These are phyloP conservation scores for Takifugu rubripes DNA, from an alignment of 2,797 vertebrate species.

Conservation along the genomic window DNA sequence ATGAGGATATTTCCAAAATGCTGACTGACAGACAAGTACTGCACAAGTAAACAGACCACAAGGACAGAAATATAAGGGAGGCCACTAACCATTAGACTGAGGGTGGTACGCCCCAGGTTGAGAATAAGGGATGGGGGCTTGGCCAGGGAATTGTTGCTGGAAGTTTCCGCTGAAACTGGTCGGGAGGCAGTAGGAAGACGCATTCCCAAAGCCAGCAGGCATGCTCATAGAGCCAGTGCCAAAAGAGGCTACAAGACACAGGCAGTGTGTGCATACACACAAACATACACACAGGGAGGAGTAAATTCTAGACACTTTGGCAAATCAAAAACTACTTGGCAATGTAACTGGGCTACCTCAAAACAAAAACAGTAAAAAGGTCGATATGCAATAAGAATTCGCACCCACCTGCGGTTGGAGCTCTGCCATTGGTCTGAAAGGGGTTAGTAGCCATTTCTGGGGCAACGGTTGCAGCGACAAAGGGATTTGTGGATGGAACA, in stretches of 20 bases:
- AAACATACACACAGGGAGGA: constrained; percentile 33
- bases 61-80: constrained; percentile 36
- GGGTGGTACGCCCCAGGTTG: constrained; percentile 89
- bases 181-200: constrained; percentile 91
- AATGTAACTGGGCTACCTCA: constrained; percentile 50
- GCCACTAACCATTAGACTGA: constrained; percentile 91
- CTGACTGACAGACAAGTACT: constrained; percentile 37
- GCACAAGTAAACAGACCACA: constrained; percentile 30
- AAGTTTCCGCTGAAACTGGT: constrained; percentile 98
- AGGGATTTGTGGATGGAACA: constrained; percentile 92
- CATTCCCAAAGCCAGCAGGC: constrained; percentile 92
- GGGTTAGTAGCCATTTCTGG: constrained; percentile 93
- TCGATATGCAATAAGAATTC: not conserved
- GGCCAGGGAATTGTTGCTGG: constrained; percentile 89
- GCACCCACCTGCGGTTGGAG: constrained; percentile 72
- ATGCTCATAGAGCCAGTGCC: constrained; percentile 97
- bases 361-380: constrained; percentile 27
- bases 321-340: constrained; percentile 35
- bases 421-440: constrained; percentile 92
- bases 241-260: constrained; percentile 82
- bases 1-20: too few relatives aligned
- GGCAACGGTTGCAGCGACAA: constrained; percentile 86
- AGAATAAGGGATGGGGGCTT: constrained; percentile 87
- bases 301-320: constrained; percentile 37
- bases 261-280: constrained; percentile 38